Base-by-base conservation (phyloP, 1,140 invertebrate genomes). In the Oscheius sp. region DNA sequence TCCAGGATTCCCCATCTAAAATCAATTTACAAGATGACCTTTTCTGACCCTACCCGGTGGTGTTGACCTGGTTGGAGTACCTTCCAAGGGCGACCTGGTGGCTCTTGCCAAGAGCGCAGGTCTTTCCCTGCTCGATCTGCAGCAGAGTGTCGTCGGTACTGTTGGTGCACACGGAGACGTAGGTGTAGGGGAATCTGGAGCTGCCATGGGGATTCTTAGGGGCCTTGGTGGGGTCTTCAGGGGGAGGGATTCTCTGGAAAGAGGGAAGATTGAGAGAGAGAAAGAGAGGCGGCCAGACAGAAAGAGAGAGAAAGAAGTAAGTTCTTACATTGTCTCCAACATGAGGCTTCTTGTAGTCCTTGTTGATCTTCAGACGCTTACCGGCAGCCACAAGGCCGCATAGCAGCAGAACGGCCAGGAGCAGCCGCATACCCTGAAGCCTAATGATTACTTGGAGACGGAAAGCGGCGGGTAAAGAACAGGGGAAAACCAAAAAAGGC, bases 1-100 rank as follows among this genome's bases (percentile, higher is more conserved):
- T 83, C 82, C 13, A 83, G 77, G 35, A 78, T 76, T 28, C 80
- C 82, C 82, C 82, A 83, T 55, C 79, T 80, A 34, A 80, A 80
- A n/a, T 29, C 59, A 23, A 31, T 76, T 7, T 67, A 3, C 15
- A n/a, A 31, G 18, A 20, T 20, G 23, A 68, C 28, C 3, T 46
- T 20, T 26, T 28, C n/a, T n/a, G n/a, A 3, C 18, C 52, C 68
- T 29, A 79, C 76, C 82, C 82, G 32, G 80, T 82, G 2, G 75
- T 74, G 38, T 82, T 82, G 2, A 84, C 76, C n/a, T 68, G 64
- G 58, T 84, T 83, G 4, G 58, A 55, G 66, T 82, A 82, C 34
- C 77, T 77, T 23, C 81, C 81, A 26, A 79, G 32, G 2, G 81
- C 81, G 29, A 82, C 76, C 45, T 65, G 66, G 34, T 35, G 20